Evolutionary conservation across 2,888 invertebrate genomes (phyloP).

Genomic region (Busseola fusca): DNA sequence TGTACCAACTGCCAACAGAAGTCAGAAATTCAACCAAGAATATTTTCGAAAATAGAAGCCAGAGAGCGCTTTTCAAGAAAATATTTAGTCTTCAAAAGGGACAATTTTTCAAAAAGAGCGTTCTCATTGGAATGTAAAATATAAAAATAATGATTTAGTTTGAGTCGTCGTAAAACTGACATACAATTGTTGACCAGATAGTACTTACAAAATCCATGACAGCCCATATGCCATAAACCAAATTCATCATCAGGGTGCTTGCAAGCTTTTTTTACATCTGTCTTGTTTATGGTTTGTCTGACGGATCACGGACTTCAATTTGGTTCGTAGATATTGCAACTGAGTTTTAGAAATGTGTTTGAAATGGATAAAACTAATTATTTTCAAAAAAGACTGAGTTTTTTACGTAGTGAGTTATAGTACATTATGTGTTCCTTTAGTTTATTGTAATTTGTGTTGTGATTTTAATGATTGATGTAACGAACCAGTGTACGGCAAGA

Average conservation of each 20-base stretch:
- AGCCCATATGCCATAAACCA: conserved; percentile 18
- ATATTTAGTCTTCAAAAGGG: neutral
- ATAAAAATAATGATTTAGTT: neutral
- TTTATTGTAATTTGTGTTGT: conserved; percentile 78
- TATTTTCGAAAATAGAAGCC: conserved; percentile 1
- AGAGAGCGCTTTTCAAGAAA: neutral
- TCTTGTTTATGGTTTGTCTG: conserved; percentile 66
- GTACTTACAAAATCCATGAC: conserved; percentile 1
- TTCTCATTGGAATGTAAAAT: neutral
- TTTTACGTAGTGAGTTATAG: conserved; percentile 73
- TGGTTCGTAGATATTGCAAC: conserved; percentile 72
- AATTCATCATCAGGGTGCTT: conserved; percentile 20
- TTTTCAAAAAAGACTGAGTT: conserved; percentile 80
- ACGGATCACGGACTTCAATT: conserved; percentile 73
- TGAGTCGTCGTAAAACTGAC: neutral
- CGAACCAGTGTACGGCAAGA: conserved; percentile 88
- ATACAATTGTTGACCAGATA: neutral
- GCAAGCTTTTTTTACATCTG: conserved; percentile 36
- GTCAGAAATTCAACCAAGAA: conserved; percentile 3
- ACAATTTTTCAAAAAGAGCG: neutral
- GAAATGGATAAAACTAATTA: conserved; percentile 78
- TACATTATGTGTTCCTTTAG: conserved; percentile 73
- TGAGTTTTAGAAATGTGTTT: conserved; percentile 80
- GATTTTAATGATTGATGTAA: conserved; percentile 87
- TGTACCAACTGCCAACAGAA: conserved; percentile 12